These are phyloP conservation scores for Drosophila orosa DNA, from an alignment of 1,140 invertebrate genomes.

Conservation along the genomic window DNA sequence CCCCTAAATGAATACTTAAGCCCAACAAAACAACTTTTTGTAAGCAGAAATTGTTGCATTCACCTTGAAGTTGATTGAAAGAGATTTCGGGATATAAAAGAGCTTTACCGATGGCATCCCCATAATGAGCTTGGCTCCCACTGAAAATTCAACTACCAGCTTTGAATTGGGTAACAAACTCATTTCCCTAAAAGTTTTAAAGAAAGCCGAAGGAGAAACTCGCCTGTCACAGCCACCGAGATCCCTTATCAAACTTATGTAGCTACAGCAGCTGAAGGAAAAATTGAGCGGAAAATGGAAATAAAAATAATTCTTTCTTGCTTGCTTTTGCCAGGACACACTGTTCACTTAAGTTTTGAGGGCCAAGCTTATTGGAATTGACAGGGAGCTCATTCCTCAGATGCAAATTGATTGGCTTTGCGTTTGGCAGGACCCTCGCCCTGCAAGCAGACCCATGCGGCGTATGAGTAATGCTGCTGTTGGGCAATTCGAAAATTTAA, in stretches of 20 bases:
- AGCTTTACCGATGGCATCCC: not conserved
- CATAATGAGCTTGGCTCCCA: constrained; percentile 8
- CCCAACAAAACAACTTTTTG: constrained; percentile 8
- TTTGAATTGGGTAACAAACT: constrained; percentile 9
- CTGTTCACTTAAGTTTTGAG: constrained; percentile 42
- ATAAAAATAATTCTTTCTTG: constrained; percentile 11
- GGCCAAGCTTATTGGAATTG: constrained; percentile 60
- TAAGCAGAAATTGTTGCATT: constrained; percentile 9
- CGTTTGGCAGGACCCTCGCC: not conserved
- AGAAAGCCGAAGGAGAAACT: constrained; percentile 1
- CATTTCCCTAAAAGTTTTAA: constrained; percentile 27
- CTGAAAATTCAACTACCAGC: constrained; percentile 14
- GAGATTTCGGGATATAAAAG: constrained; percentile 6
- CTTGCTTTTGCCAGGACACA: constrained; percentile 19
- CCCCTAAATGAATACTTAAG: constrained; percentile 3
- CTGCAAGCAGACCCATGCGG: constrained; percentile 10
- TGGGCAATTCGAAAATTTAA: constrained; percentile 30
- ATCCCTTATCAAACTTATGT: constrained; percentile 39
- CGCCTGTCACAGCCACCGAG: constrained; percentile 30
- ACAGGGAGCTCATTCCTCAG: constrained; percentile 36
- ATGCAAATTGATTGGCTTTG: constrained; percentile 64
- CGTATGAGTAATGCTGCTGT: constrained; percentile 20
- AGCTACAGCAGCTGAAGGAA: constrained; percentile 21
- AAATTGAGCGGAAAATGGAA: constrained; percentile 15
- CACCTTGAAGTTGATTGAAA: constrained; percentile 21